phyloP scores from a whole-genome alignment of 2,113 vertebrate species.

The Phodopus roborovskii region DNA sequence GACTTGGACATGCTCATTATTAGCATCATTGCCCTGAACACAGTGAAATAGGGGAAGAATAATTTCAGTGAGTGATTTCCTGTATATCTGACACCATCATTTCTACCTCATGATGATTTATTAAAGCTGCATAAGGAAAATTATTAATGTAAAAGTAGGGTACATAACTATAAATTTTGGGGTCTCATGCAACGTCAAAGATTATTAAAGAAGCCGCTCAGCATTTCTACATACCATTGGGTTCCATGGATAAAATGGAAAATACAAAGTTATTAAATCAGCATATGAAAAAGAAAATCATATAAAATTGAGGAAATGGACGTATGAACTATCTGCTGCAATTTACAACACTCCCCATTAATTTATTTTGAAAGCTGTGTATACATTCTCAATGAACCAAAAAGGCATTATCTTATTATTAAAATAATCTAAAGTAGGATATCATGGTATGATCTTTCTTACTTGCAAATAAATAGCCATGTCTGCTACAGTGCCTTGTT shows the following conservation, averaged over 20 bases:
- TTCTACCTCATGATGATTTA: slow-evolving; percentile 74
- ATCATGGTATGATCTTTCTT: not conserved
- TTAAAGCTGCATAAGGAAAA: slow-evolving; percentile 74
- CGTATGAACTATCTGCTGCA: not conserved
- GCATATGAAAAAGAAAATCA: not conserved
- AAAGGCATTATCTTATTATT: not conserved
- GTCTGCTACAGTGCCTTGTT: not conserved
- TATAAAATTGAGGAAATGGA: not conserved
- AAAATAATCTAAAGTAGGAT: slow-evolving; percentile 8
- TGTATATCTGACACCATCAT: slow-evolving; percentile 64
- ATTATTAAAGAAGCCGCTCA: slow-evolving; percentile 67
- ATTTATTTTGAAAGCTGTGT: not conserved
- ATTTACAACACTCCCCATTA: not conserved
- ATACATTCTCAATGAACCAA: not conserved
- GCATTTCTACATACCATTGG: slow-evolving; percentile 54
- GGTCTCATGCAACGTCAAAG: slow-evolving; percentile 71
- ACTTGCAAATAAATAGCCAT: not conserved
- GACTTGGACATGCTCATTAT: not conserved
- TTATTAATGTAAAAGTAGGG: slow-evolving; percentile 76
- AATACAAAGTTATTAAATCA: slow-evolving; percentile 9
- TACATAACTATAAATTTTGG: slow-evolving; percentile 67
- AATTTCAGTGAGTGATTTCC: slow-evolving; percentile 60
- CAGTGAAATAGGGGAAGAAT: slow-evolving; percentile 66
- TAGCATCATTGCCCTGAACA: not conserved
- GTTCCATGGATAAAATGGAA: slow-evolving; percentile 40